These are phyloP conservation scores for Bradynema listronoti DNA, from an alignment of 1,140 invertebrate species.

Conservation along the genomic window DNA sequence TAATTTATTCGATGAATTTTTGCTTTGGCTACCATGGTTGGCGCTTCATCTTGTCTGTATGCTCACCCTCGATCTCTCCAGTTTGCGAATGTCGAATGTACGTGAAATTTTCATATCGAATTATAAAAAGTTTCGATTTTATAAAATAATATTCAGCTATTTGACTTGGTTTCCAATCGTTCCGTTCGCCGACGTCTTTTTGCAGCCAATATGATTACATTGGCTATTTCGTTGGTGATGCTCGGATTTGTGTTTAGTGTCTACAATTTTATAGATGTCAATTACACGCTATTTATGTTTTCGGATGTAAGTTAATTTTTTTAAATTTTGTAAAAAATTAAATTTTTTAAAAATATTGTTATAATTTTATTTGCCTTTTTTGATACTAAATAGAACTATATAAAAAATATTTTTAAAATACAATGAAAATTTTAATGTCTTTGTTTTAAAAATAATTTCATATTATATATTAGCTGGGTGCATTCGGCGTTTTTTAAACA, in stretches of 20 bases:
- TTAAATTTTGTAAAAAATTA: conserved; percentile 2
- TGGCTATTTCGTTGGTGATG: conserved; percentile 26
- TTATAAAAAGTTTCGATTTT: conserved; percentile 8
- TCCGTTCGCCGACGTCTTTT: conserved; percentile 26
- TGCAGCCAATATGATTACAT: conserved; percentile 21
- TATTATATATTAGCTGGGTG: too few relatives aligned
- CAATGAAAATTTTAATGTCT: too few relatives aligned
- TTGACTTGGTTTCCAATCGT: conserved; percentile 34
- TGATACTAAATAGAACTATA: too few relatives aligned
- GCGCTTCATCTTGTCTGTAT: conserved; percentile 33
- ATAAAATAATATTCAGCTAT: conserved; percentile 24
- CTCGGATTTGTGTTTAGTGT: conserved; percentile 30
- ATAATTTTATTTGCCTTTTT: too few relatives aligned
- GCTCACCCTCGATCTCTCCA: conserved; percentile 26
- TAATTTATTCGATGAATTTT: conserved; percentile 34
- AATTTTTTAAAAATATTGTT: too few relatives aligned
- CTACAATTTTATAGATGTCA: conserved; percentile 18
- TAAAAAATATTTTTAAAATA: too few relatives aligned
- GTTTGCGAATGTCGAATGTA: conserved; percentile 29
- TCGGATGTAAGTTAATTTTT: conserved; percentile 23
- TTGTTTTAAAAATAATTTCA: too few relatives aligned
- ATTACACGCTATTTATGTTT: conserved; percentile 32
- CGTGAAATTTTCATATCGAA: background rate
- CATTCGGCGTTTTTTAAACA: too few relatives aligned
- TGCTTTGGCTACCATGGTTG: conserved; percentile 38